These are phyloP conservation scores for Eurytoma californica DNA, from an alignment of 2,888 invertebrate species.

Conservation along the genomic window DNA sequence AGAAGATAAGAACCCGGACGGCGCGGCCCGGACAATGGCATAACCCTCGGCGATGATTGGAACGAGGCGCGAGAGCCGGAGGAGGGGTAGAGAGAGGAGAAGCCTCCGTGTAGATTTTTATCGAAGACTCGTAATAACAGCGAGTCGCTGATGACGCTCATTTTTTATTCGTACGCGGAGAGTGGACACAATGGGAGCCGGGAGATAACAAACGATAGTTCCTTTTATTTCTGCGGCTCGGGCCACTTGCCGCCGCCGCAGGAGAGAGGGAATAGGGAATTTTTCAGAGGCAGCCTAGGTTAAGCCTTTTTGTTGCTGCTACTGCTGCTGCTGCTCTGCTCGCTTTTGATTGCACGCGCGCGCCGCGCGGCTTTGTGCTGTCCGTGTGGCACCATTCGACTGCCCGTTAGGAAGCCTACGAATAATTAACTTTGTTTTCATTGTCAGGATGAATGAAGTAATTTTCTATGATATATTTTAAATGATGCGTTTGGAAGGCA, in stretches of 20 bases:
- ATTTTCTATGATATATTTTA: too few species aligned
- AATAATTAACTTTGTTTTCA: slow-evolving; percentile 27
- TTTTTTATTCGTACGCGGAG: slow-evolving; percentile 33
- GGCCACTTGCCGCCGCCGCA: background rate
- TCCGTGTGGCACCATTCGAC: slow-evolving; percentile 9
- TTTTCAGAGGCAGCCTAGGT: slow-evolving; percentile 1
- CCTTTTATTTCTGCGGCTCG: slow-evolving; percentile 25
- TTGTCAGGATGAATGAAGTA: background rate
- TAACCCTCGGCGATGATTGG: slow-evolving; percentile 36
- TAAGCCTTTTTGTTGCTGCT: background rate
- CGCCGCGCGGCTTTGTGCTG: slow-evolving; percentile 21
- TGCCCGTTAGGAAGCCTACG: slow-evolving; percentile 14
- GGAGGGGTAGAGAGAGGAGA: slow-evolving; percentile 5
- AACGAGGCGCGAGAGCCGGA: slow-evolving; percentile 5
- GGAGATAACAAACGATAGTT: slow-evolving; percentile 31
- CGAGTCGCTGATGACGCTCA: slow-evolving; percentile 48
- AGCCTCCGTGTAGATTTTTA: slow-evolving; percentile 46
- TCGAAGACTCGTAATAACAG: slow-evolving; percentile 45
- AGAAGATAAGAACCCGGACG: slow-evolving; percentile 6
- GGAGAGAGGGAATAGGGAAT: slow-evolving; percentile 8
- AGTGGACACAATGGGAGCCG: slow-evolving; percentile 11
- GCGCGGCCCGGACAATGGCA: slow-evolving; percentile 27
- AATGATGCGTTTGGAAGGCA: too few species aligned
- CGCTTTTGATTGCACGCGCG: slow-evolving; percentile 8
- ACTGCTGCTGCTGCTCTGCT: background rate